Evolutionary conservation across 2,797 vertebrate species (phyloP).

Genomic region (Champsocephalus gunnari): DNA sequence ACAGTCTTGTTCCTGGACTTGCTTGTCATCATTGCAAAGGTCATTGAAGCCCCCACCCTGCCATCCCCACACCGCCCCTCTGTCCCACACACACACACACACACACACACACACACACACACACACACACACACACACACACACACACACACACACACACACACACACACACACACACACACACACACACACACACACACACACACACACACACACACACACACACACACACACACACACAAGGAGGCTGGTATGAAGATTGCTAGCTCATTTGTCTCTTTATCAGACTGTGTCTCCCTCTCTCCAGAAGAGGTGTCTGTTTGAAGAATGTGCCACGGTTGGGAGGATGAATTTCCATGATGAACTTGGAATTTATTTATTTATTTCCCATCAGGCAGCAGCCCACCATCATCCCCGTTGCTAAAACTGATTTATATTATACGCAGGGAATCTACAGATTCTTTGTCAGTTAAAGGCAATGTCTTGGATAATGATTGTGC

Average conservation of each 20-base stretch:
- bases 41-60: slow-evolving; percentile 75
- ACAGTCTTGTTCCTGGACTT: slow-evolving; percentile 71
- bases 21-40: slow-evolving; percentile 90
- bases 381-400: slow-evolving; percentile 77
- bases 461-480: slow-evolving; percentile 74
- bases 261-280: slow-evolving; percentile 93
- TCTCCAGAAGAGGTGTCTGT: slow-evolving; percentile 92
- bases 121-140: slow-evolving; percentile 26
- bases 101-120: slow-evolving; percentile 25
- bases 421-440: slow-evolving; percentile 76
- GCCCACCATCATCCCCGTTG: slow-evolving; percentile 59
- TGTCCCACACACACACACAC: slow-evolving; percentile 32
- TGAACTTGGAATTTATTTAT: slow-evolving; percentile 86
- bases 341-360: slow-evolving; percentile 96
- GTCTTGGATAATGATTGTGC: slow-evolving; percentile 74
- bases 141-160: slow-evolving; percentile 25
- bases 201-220: slow-evolving; percentile 25
- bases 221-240: slow-evolving; percentile 26
- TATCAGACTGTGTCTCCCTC: slow-evolving; percentile 85
- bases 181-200: slow-evolving; percentile 27
- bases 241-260: slow-evolving; percentile 86
- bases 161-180: slow-evolving; percentile 26
- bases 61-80: slow-evolving; percentile 45
- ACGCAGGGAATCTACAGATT: slow-evolving; percentile 63
- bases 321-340: slow-evolving; percentile 95